Conservation (phyloP, 2,888 invertebrate genomes). For the Trichogramma evanescens region DNA sequence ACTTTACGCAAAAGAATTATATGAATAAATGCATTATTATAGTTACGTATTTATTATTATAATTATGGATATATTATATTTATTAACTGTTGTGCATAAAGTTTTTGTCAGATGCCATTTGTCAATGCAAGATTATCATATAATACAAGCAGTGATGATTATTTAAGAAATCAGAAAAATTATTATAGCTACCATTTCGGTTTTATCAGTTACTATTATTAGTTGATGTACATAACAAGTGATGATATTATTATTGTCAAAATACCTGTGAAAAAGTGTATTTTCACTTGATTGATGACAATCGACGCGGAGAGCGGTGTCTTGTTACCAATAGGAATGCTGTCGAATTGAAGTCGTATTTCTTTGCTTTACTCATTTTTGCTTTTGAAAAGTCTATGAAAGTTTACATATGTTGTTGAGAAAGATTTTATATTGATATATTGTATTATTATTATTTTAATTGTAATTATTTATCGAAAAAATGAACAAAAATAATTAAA, state of each 20-base stretch:
- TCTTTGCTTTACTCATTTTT: slow-evolving; percentile 3
- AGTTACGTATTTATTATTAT: slow-evolving; percentile 31
- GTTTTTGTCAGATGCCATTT: slow-evolving; percentile 29
- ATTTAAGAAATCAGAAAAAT: slow-evolving; percentile 35
- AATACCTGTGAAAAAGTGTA: slow-evolving; percentile 21
- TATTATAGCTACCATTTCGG: slow-evolving; percentile 30
- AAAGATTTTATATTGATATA: background rate
- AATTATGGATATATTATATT: slow-evolving; percentile 39
- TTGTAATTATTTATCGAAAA: background rate
- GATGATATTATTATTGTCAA: slow-evolving; percentile 22
- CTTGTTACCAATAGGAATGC: background rate
- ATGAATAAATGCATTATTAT: slow-evolving; percentile 19
- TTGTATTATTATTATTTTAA: background rate
- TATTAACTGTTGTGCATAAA: slow-evolving; percentile 43
- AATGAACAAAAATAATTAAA: slow-evolving; percentile 1
- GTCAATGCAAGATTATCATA: slow-evolving; percentile 30
- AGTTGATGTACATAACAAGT: background rate
- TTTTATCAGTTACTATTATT: slow-evolving; percentile 27
- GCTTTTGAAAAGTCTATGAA: slow-evolving; percentile 1
- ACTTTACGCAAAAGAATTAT: no score
- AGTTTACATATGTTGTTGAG: background rate
- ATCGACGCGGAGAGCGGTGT: background rate
- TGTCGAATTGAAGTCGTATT: background rate
- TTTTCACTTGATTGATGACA: slow-evolving; percentile 19
- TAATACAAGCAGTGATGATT: slow-evolving; percentile 37